These are phyloP conservation scores for Ectropis crepuscularia DNA, from an alignment of 2,888 invertebrate species.

Conservation along the genomic window DNA sequence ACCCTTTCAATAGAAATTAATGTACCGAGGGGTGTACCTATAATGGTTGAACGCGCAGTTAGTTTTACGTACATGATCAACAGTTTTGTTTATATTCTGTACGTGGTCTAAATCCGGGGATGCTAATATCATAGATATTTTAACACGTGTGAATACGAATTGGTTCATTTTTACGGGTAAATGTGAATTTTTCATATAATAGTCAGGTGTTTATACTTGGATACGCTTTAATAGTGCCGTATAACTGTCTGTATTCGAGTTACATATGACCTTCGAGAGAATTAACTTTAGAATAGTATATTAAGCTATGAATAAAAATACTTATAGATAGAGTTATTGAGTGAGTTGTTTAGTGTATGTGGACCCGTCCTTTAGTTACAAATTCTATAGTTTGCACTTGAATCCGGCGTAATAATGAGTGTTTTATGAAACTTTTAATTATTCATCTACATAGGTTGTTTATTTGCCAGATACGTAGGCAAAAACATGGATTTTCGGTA, in stretches of 20 bases:
- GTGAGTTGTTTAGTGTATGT: too few species aligned
- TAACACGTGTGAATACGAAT: conserved; percentile 28
- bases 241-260: background rate
- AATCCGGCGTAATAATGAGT: too few species aligned
- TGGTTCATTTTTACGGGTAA: conserved; percentile 20
- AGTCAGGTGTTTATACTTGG: conserved; percentile 5
- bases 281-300: too few species aligned
- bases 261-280: background rate
- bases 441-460: too few species aligned
- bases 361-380: too few species aligned
- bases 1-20: conserved; percentile 23
- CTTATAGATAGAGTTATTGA: too few species aligned
- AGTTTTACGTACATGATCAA: conserved; percentile 33
- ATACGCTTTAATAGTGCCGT: background rate
- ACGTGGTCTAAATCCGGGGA: conserved; percentile 27
- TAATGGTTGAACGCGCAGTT: conserved; percentile 29
- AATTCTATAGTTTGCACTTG: too few species aligned
- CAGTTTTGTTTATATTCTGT: conserved; percentile 29
- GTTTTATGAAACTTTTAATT: too few species aligned
- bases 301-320: too few species aligned
- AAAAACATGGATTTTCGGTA: too few species aligned
- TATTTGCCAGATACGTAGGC: too few species aligned
- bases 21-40: conserved; percentile 22
- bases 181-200: conserved; percentile 13
- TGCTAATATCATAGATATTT: conserved; percentile 27